Percentiles rank a stretch among this genome's conserved stretches.
Conservation (phyloP, 2,888 invertebrate genomes). For the Cheilosia urbana region DNA sequence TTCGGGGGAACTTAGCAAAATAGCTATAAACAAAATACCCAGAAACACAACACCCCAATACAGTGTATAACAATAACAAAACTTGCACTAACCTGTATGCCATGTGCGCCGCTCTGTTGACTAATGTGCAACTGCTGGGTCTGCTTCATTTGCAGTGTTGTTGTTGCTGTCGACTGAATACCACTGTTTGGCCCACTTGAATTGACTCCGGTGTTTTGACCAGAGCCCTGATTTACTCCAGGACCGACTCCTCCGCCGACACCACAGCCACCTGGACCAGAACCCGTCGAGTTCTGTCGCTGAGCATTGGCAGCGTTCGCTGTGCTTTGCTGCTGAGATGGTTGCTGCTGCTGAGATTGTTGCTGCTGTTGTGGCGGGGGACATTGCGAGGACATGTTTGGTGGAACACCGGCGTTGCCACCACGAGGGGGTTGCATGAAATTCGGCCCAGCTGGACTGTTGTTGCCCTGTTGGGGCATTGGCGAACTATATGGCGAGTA, state of each 20-base stretch:
- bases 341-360: slow-evolving; percentile 62
- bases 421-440: slow-evolving; percentile 83
- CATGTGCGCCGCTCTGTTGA: slow-evolving; percentile 91
- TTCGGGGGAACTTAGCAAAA: not conserved
- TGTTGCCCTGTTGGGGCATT: slow-evolving; percentile 86
- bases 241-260: slow-evolving; percentile 78
- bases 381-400: slow-evolving; percentile 78
- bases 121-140: slow-evolving; percentile 94
- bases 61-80: slow-evolving; percentile 8
- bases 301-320: slow-evolving; percentile 70
- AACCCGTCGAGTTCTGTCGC: slow-evolving; percentile 58
- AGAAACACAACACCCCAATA: not conserved
- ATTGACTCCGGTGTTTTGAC: slow-evolving; percentile 71
- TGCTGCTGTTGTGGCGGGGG: slow-evolving; percentile 76
- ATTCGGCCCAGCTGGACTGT: slow-evolving; percentile 79
- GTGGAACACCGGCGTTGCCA: slow-evolving; percentile 73
- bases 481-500: slow-evolving; percentile 89
- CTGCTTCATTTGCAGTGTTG: slow-evolving; percentile 92
- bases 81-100: slow-evolving; percentile 89
- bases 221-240: slow-evolving; percentile 73
- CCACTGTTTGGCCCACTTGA: slow-evolving; percentile 77
- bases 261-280: slow-evolving; percentile 72
- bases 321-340: slow-evolving; percentile 72
- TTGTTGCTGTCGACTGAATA: slow-evolving; percentile 82
- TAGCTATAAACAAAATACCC: not conserved